Base-by-base conservation (phyloP, 2,113 vertebrate genomes). In the Pygoscelis adeliae region DNA sequence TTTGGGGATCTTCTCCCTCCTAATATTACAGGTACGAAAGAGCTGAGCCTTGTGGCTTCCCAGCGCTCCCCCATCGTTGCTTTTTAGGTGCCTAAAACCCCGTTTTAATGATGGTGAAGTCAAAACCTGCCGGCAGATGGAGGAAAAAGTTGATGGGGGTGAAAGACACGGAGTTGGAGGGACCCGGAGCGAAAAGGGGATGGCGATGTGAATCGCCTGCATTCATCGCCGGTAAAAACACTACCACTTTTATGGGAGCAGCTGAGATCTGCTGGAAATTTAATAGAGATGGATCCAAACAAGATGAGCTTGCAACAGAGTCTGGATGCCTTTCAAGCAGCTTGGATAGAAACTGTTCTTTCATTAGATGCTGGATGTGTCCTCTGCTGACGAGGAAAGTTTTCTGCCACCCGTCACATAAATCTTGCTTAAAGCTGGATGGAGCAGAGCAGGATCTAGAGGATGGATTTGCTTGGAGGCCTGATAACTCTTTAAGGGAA, bases 31-130 rank as follows among this genome's bases (percentile, higher is more conserved):
- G 36, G 30, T 50, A 58, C 5, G 5, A 25, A 15, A 21, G 47
- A 38, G 30, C 36, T 34, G 19, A 27, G 61, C 42, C 13, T 27
- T 6, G 25, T 15, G 47, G 29, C 27, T 36, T 62, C 55, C 47
- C 34, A 6, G 29, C 27, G 15, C 50, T 72, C 42, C 30, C 18
- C 20, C 1, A 0, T 4, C 15, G 1, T 16, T 22, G 8, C 22
- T 66, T 88, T 83, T 59, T 20, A 36, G 38, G 40, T 9, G 44
- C 29, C 72, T 44, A 38, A 73, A 59, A 2, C 52, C 46, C 38
- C 0, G 0, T 38, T 53, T 91, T 62, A 44, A 30, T 2, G 18
- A 19, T 1, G 6, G 6, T 3, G 58, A 56, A 58, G 65, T 27
- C 66, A 58, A 70, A 65, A 36, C 36, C 15, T 36, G 25, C 16